phyloP scores from a whole-genome alignment of 2,888 invertebrate genomes.

The Aproaerema taeniolella region DNA sequence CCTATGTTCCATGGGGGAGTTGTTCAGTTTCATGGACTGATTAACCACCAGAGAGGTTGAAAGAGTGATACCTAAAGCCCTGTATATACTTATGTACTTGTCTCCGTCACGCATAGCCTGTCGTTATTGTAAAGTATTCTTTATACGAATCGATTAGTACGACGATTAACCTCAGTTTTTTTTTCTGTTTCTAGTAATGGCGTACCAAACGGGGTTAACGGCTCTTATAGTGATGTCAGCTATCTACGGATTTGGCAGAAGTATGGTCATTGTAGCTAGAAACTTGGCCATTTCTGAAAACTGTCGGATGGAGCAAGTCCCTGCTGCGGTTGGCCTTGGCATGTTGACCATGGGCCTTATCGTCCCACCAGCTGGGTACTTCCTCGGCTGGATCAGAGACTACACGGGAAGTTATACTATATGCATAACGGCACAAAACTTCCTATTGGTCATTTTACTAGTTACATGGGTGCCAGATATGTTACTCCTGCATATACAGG shows the following conservation, averaged over 20 bases:
- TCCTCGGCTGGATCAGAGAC: constrained; percentile 82
- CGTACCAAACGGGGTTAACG: constrained; percentile 74
- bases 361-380: constrained; percentile 81
- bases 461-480: constrained; percentile 79
- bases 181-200: constrained; percentile 79
- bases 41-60: too few species aligned
- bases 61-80: too few species aligned
- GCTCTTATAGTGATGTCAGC: constrained; percentile 74
- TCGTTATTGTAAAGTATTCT: too few species aligned
- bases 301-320: constrained; percentile 75
- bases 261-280: constrained; percentile 84
- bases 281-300: constrained; percentile 83
- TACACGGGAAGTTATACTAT: constrained; percentile 78
- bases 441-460: constrained; percentile 71
- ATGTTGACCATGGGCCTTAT: constrained; percentile 84
- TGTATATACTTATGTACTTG: too few species aligned
- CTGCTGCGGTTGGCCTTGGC: constrained; percentile 83
- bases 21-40: too few species aligned
- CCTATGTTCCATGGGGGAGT: too few species aligned
- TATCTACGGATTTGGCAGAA: constrained; percentile 83
- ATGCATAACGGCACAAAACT: constrained; percentile 80
- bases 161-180: too few species aligned
- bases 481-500: constrained; percentile 47
- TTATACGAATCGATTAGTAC: too few species aligned
- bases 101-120: too few species aligned